These are phyloP conservation scores for Drosophila dunni DNA, from an alignment of 1,140 invertebrate genomes.

Conservation along the genomic window DNA sequence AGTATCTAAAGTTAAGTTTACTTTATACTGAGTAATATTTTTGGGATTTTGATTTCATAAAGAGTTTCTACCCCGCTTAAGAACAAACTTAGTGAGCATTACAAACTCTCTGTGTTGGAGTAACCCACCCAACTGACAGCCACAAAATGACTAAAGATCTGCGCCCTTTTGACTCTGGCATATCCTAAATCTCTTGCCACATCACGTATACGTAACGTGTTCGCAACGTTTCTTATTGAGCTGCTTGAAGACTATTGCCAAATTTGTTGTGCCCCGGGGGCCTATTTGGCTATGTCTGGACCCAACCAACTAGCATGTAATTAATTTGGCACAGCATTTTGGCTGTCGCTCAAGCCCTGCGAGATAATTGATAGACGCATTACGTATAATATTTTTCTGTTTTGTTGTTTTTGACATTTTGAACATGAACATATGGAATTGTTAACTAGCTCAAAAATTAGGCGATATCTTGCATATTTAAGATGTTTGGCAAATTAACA, in stretches of 20 bases:
- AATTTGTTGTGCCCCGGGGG: constrained; percentile 8
- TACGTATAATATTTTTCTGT: constrained; percentile 12
- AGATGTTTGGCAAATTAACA: constrained; percentile 11
- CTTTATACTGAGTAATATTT: no score
- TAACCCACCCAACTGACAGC: no score
- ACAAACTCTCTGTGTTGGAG: no score
- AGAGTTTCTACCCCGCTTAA: no score
- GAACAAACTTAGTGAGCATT: no score
- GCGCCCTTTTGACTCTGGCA: constrained; percentile 16
- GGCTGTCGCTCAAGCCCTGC: constrained; percentile 4
- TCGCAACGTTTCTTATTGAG: constrained; percentile 3
- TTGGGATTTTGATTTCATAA: no score
- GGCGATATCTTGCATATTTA: constrained; percentile 10
- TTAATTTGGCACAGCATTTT: constrained; percentile 13
- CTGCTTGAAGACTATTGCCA: constrained; percentile 9
- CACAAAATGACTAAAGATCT: neutral
- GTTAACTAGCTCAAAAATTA: constrained; percentile 12
- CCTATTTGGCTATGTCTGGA: neutral
- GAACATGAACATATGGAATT: constrained; percentile 8
- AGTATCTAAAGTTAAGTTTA: no score
- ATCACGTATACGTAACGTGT: neutral
- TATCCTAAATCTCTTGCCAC: neutral
- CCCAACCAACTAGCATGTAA: constrained; percentile 16
- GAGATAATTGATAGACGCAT: constrained; percentile 14
- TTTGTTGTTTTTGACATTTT: neutral